Base-by-base conservation (phyloP, 2,797 vertebrate genomes). In the Halcyon leucocephala region DNA sequence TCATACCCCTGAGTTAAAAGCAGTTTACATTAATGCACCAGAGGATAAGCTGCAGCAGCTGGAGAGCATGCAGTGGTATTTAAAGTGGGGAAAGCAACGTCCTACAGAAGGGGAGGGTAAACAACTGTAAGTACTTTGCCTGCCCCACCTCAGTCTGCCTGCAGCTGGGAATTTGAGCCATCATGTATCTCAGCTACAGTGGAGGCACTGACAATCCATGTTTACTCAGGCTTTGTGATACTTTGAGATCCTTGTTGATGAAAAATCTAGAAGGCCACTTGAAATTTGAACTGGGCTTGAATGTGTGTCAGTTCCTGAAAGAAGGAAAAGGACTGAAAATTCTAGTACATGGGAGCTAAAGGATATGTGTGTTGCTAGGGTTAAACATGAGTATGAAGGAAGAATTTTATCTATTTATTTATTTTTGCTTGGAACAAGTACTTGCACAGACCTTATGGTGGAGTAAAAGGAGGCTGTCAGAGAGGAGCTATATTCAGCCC, bases 121-220 rank as follows among this genome's bases (percentile, higher is more conserved):
- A 44, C 44, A 82, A 52, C 39, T 0, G 0, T 31, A 54, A 41
- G 16, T 26, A 4, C 20, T 21, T 42, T 11, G 31, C 35, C 48
- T 64, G 71, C 67, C 54, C 44, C 76, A 61, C 60, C 46, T 69
- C 39, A 21, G 29, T 12, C 25, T 6, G 4, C 49, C 54, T 79
- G 58, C 7, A 79, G 18, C 46, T 9, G 11, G 22, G 37, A 35
- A 37, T 31, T 54, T 31, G 62, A 72, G 49, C 37, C 1, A 0
- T 44, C 31, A 6, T 0, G 11, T 4, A 57, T 35, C 46, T 71
- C 44, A 33, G 31, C 10, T 1, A 9, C 0, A 0, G 52, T 46
- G 49, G 39, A 69, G 55, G 65, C 41, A 71, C 57, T 8, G 46
- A 14, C 35, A 31, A 11, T 4, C 12, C 1, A 1, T 35, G 66